A percentile compares a stretch with the other conserved stretches of the same genome.
These are phyloP conservation scores for Empis livida DNA, from an alignment of 2,888 invertebrate species.

Conservation along the genomic window DNA sequence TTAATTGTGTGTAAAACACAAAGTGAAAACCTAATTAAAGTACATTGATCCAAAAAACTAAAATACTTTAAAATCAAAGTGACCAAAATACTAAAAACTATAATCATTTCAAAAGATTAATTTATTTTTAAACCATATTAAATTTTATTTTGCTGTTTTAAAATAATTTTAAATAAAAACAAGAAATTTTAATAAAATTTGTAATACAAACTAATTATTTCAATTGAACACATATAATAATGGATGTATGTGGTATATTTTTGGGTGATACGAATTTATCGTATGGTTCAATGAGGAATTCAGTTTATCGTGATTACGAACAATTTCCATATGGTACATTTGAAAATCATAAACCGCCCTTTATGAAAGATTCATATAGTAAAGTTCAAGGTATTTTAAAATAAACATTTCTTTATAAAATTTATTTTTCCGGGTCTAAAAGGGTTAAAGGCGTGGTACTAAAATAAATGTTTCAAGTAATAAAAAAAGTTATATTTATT, in stretches of 20 bases:
- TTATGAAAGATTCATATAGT: slow-evolving; percentile 31
- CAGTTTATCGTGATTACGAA: slow-evolving; percentile 41
- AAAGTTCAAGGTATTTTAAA: slow-evolving; percentile 30
- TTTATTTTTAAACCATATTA: neutral
- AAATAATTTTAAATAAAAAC: slow-evolving; percentile 8
- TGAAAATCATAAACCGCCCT: slow-evolving; percentile 20
- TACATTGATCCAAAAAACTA: neutral
- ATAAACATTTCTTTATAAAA: neutral
- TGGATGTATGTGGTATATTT: slow-evolving; percentile 43
- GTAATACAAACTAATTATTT: too few relatives aligned
- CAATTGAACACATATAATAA: slow-evolving; percentile 14
- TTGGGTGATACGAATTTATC: slow-evolving; percentile 40
- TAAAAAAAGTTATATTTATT: too few relatives aligned
- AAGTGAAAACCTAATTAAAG: neutral
- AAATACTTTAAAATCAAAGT: too few relatives aligned
- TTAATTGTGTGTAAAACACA: neutral
- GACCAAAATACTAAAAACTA: too few relatives aligned
- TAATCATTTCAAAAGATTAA: too few relatives aligned
- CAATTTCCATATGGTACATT: slow-evolving; percentile 36
- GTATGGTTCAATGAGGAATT: slow-evolving; percentile 37
- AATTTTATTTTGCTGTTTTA: slow-evolving; percentile 2
- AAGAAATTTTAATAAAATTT: too few relatives aligned
- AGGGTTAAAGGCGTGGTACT: too few relatives aligned
- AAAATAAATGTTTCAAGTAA: too few relatives aligned
- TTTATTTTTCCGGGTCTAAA: too few relatives aligned